These are phyloP conservation scores for Myopa testacea DNA, from an alignment of 2,888 invertebrate species.

Conservation along the genomic window DNA sequence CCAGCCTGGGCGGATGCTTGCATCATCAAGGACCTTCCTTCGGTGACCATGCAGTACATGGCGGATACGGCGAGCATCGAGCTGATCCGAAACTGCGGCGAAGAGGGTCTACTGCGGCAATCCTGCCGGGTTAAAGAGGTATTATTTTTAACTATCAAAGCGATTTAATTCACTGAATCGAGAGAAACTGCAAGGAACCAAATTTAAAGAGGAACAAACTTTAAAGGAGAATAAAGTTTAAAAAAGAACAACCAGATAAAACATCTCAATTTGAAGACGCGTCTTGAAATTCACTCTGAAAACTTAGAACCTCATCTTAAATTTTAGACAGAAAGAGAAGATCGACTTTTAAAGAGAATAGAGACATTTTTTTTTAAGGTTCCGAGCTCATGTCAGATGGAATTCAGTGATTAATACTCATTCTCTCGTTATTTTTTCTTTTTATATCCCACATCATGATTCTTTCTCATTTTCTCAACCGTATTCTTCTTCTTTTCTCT, in stretches of 20 bases:
- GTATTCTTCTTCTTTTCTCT: too few species aligned
- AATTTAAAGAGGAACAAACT: neutral
- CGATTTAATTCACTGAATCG: neutral
- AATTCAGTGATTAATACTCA: too few species aligned
- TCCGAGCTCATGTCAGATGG: too few species aligned
- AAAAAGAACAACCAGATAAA: neutral
- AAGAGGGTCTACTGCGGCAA: conserved; percentile 79
- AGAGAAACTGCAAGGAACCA: too few species aligned
- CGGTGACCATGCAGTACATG: conserved; percentile 79
- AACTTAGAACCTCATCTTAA: too few species aligned
- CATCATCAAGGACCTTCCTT: conserved; percentile 78
- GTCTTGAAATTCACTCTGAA: neutral
- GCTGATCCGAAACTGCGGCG: conserved; percentile 80
- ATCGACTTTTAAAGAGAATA: too few species aligned
- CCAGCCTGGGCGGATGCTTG: conserved; percentile 85
- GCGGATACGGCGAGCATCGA: conserved; percentile 83
- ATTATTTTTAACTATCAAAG: conserved; percentile 51
- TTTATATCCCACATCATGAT: too few species aligned
- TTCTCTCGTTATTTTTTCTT: too few species aligned
- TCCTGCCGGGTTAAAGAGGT: conserved; percentile 83
- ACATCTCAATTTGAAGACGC: neutral
- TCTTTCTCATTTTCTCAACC: too few species aligned
- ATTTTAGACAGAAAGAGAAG: too few species aligned
- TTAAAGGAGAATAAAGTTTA: neutral
- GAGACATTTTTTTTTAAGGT: too few species aligned